These are phyloP conservation scores for Parapsyche elsis DNA, from an alignment of 1,140 invertebrate species.

Conservation along the genomic window DNA sequence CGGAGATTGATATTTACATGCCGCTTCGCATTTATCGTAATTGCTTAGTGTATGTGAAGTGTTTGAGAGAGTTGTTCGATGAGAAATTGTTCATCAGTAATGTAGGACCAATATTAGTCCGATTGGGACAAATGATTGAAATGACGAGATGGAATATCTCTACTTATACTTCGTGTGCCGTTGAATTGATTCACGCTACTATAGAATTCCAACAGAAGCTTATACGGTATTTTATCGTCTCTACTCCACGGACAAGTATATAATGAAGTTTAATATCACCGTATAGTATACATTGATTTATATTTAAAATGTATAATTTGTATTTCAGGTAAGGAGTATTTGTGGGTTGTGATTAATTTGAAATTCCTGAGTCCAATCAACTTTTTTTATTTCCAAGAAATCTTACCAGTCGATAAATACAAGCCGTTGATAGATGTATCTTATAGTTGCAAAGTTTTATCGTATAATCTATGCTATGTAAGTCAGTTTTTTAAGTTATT, in stretches of 20 bases:
- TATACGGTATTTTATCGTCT: constrained; percentile 37
- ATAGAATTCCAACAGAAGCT: constrained; percentile 33
- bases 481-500: neutral
- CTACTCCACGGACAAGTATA: constrained; percentile 18
- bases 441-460: neutral
- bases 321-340: constrained; percentile 48
- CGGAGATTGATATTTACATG: constrained; percentile 29
- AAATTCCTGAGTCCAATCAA: constrained; percentile 47
- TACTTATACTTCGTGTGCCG: constrained; percentile 14
- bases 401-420: neutral
- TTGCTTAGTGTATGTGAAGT: constrained; percentile 33
- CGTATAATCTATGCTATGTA: neutral
- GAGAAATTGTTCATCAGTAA: neutral
- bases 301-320: constrained; percentile 36
- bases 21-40: neutral
- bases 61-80: constrained; percentile 34
- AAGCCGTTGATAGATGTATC: neutral
- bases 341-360: constrained; percentile 41
- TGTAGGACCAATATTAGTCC: constrained; percentile 38
- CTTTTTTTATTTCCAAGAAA: constrained; percentile 40
- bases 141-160: constrained; percentile 43
- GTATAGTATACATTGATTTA: too few species aligned
- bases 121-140: constrained; percentile 49
- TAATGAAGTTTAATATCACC: neutral
- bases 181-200: constrained; percentile 36